Evolutionary conservation across 2,797 vertebrate species (phyloP), one percentile per base, ranked within the genome.

Genomic region (Morus bassanus): DNA sequence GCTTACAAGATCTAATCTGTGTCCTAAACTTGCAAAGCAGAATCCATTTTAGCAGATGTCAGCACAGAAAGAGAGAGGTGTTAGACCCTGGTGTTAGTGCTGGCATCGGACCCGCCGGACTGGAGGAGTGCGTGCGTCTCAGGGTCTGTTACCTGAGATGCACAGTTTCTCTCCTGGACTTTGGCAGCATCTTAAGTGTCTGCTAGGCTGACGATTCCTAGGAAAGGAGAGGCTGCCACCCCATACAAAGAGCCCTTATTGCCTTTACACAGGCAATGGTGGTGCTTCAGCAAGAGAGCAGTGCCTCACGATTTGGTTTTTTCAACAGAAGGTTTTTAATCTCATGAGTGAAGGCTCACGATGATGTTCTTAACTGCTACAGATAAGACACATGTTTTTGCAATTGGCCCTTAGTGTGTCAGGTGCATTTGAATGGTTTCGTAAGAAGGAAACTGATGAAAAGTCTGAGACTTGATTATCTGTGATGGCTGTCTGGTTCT

Each of bases 211-310:
- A 4, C 12, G 25, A 18, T 77, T 61, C n/a, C 70, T 72, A 39
- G 53, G 45, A 84, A 50, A 70, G 75, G 69, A 95, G 77, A 95
- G 53, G 27, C 95, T 96, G 91, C 95, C 94, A 90, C 76, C 93
- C 43, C 77, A 69, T 95, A 93, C 59, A 5, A 11, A 24, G n/a
- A 77, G 35, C 18, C n/a, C 51, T 94, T 73, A 72, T 31, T 95
- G 83, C 86, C 74, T 25, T 54, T 25, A 4, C n/a, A 22, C 8
- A 11, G 51, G 48, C 27, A 16, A 1, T 3, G 12, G 7, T 10
- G 50, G 33, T 63, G 59, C 50, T 67, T 60, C 72, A 59, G 22
- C 43, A 15, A 3, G 11, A 35, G 19, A 35, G 37, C 51, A 7
- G n/a, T 1, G 7, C 33, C 48, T 76, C 46, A 13, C 1, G 0